Conservation (phyloP, 2,888 invertebrate genomes). For the Mythimna lalbum region DNA sequence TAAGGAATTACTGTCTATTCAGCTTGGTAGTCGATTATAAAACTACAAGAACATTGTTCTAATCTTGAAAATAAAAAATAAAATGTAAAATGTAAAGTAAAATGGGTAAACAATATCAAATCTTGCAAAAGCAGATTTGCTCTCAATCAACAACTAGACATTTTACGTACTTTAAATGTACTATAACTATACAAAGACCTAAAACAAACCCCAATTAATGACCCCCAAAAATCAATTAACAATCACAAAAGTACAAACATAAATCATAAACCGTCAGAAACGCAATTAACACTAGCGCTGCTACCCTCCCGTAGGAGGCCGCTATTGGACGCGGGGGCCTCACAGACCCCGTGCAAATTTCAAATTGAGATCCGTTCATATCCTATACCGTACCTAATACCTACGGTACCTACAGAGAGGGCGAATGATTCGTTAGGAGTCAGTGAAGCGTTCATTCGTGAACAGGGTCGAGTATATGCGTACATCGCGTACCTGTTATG, state of each 20-base stretch:
- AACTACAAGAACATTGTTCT: no score
- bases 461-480: slow-evolving; percentile 83
- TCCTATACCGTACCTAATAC: slow-evolving; percentile 70
- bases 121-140: neutral
- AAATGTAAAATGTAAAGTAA: no score
- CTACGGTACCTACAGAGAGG: slow-evolving; percentile 70
- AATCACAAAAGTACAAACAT: slow-evolving; percentile 71
- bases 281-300: slow-evolving; percentile 84
- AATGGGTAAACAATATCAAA: neutral
- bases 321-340: slow-evolving; percentile 76
- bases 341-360: slow-evolving; percentile 79
- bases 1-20: no score
- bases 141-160: neutral
- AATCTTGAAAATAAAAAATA: no score
- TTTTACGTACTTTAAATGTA: neutral
- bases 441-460: slow-evolving; percentile 87
- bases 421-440: slow-evolving; percentile 86
- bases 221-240: slow-evolving; percentile 65
- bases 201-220: slow-evolving; percentile 58
- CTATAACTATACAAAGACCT: slow-evolving; percentile 4
- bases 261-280: slow-evolving; percentile 83
- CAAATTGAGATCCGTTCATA: slow-evolving; percentile 81
- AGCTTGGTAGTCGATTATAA: no score
- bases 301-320: slow-evolving; percentile 66
- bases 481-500: slow-evolving; percentile 81